phyloP scores from a whole-genome alignment of 2,113 vertebrate genomes.

The Myrmecophaga tridactyla region DNA sequence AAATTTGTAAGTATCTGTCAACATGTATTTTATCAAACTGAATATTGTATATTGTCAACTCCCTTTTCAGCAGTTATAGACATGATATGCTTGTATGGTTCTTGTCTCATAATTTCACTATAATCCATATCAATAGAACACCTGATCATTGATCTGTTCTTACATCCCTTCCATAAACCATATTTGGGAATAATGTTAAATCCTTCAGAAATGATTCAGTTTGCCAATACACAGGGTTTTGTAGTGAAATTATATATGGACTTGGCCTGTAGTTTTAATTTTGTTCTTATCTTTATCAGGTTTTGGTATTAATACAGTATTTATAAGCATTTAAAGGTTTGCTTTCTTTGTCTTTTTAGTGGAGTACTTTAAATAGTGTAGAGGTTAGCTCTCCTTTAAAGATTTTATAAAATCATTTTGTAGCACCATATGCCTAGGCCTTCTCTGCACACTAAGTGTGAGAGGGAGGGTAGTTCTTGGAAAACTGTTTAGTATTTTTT shows the following conservation, averaged over 20 bases:
- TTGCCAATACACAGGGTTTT: neutral
- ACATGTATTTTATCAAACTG: too few relatives aligned
- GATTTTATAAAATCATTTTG: neutral
- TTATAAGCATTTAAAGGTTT: neutral
- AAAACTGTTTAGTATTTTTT: neutral
- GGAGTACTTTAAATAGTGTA: neutral
- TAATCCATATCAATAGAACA: too few relatives aligned
- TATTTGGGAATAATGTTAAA: too few relatives aligned
- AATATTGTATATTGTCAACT: too few relatives aligned
- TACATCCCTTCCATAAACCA: too few relatives aligned
- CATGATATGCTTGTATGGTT: too few relatives aligned
- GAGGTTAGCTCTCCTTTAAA: neutral
- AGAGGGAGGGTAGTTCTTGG: neutral
- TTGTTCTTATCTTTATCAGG: neutral
- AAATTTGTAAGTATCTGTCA: too few relatives aligned
- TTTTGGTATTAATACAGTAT: neutral
- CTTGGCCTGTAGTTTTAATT: neutral
- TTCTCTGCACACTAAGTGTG: neutral
- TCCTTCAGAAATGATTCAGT: neutral
- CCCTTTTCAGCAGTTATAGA: too few relatives aligned
- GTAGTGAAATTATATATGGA: neutral
- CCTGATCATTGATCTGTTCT: too few relatives aligned
- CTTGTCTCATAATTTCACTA: too few relatives aligned
- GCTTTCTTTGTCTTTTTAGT: neutral
- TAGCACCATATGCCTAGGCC: neutral